Conservation (phyloP, 1,140 invertebrate species). For the Araneus ventricosus region DNA sequence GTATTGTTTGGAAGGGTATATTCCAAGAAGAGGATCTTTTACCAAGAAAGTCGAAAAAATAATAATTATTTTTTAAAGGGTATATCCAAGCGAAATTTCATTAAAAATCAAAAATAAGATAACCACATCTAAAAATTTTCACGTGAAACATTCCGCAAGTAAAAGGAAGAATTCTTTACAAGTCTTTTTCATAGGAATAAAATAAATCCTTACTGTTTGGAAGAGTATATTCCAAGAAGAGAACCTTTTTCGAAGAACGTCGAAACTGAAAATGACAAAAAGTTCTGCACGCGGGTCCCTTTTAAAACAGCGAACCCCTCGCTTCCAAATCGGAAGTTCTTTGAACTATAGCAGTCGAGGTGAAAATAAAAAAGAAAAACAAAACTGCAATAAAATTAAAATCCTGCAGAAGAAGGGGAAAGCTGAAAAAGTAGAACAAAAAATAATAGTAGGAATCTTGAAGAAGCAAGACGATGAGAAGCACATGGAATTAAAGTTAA, state of each 20-base stretch:
- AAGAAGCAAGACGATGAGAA: background rate
- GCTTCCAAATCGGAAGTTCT: slow-evolving; percentile 43
- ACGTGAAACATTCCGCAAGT: background rate
- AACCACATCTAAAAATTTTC: background rate
- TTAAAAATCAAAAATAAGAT: background rate
- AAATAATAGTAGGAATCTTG: background rate
- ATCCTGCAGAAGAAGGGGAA: slow-evolving; percentile 3
- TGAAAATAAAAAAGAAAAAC: background rate
- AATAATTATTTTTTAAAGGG: too few species aligned
- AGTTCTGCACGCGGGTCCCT: background rate
- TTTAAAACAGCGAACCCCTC: slow-evolving; percentile 27
- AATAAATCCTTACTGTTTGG: background rate
- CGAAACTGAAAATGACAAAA: background rate
- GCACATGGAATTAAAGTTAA: slow-evolving; percentile 9
- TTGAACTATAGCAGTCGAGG: slow-evolving; percentile 18
- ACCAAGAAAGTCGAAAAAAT: slow-evolving; percentile 16
- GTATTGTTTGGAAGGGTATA: background rate
- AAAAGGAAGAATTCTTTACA: background rate
- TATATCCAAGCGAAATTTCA: too few species aligned
- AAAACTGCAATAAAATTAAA: slow-evolving; percentile 44
- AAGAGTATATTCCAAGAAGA: background rate
- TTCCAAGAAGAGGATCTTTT: background rate
- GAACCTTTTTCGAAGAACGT: slow-evolving; percentile 8
- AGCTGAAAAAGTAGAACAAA: slow-evolving; percentile 35
- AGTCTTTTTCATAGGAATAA: background rate